A percentile compares a stretch with the other conserved stretches of the same genome.
These are phyloP conservation scores for Myotis vivesi DNA, from an alignment of 2,797 vertebrate genomes.

Conservation along the genomic window DNA sequence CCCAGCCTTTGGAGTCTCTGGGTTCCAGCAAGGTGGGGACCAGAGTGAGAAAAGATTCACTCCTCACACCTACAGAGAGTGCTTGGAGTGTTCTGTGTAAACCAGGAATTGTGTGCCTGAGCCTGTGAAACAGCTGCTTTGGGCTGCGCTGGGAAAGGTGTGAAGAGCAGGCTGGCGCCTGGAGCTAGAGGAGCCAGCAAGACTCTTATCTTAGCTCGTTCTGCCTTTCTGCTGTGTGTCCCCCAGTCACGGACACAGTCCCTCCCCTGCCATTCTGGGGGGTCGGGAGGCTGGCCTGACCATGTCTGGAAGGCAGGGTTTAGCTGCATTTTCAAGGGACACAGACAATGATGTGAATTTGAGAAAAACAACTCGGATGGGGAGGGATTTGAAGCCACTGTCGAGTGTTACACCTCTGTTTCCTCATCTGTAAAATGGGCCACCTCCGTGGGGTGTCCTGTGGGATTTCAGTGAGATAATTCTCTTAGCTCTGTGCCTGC, in stretches of 20 bases:
- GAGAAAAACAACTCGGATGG: neutral
- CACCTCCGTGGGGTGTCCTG: neutral
- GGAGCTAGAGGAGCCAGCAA: neutral
- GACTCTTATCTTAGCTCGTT: neutral
- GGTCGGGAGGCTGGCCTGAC: neutral
- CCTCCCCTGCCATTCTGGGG: neutral
- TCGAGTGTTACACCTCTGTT: neutral
- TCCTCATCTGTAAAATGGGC: neutral
- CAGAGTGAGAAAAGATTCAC: slow-evolving; percentile 21
- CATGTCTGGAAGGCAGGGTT: neutral
- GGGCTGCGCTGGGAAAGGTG: neutral
- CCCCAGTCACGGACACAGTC: rapidly evolving
- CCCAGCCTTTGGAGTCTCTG: slow-evolving; percentile 24
- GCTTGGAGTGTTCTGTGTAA: slow-evolving; percentile 42
- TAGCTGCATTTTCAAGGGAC: neutral
- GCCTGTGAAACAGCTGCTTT: neutral
- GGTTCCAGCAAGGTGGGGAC: slow-evolving; percentile 16
- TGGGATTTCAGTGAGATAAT: neutral
- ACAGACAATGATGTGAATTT: neutral
- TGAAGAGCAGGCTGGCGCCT: neutral
- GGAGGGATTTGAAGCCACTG: neutral
- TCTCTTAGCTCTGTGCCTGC: neutral
- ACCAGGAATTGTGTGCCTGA: neutral
- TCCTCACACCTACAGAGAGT: slow-evolving; percentile 41
- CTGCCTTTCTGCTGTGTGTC: neutral